phyloP scores from a whole-genome alignment of 2,113 vertebrate genomes.

The Centropus unirufus region DNA sequence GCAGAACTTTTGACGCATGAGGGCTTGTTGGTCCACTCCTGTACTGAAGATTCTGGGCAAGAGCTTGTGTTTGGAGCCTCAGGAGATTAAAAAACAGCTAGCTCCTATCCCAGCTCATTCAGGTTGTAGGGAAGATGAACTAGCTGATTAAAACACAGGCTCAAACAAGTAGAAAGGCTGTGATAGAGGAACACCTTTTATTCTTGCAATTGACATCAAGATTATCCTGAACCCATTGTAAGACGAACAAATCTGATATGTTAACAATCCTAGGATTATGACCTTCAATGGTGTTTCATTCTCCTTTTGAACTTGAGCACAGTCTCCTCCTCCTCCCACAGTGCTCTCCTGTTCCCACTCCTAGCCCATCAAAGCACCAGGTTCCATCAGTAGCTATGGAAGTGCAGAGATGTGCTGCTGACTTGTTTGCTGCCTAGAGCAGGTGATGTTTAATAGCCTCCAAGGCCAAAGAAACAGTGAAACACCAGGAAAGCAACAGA shows the following conservation, averaged over 20 bases:
- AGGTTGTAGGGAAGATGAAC: not conserved
- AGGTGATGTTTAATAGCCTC: not conserved
- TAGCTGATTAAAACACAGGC: not conserved
- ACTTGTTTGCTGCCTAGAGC: not conserved
- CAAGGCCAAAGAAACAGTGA: not conserved
- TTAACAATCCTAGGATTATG: not conserved
- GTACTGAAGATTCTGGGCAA: not conserved
- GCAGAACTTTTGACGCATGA: not conserved
- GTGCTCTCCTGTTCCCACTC: not conserved
- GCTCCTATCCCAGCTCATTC: not conserved
- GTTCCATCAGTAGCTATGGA: not conserved
- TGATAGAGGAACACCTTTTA: not conserved
- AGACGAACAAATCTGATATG: not conserved
- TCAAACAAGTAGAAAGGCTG: not conserved
- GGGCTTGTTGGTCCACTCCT: not conserved
- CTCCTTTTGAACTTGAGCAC: not conserved
- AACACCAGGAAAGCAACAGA: not conserved
- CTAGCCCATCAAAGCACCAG: not conserved
- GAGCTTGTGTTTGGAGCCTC: not conserved
- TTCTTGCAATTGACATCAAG: not conserved
- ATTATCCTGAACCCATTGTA: not conserved
- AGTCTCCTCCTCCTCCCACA: not conserved
- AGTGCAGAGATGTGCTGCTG: not conserved
- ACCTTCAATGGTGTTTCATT: not conserved
- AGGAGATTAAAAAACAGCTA: slow-evolving; percentile 23